Evolutionary conservation across 2,888 invertebrate species (phyloP).

Genomic region (Coelopa pilipes): DNA sequence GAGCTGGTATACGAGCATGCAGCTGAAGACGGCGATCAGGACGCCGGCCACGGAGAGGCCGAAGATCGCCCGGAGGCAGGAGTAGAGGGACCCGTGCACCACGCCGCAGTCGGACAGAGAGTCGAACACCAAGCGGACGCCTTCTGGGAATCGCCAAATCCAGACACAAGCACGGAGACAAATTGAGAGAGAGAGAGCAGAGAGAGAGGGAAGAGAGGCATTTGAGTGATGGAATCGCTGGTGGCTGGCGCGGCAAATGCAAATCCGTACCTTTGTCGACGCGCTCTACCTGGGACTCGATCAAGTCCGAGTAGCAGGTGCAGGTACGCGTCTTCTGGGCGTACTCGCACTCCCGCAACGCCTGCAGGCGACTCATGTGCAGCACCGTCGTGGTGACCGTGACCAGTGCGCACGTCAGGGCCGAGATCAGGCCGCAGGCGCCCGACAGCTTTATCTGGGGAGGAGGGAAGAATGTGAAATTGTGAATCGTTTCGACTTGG

Average conservation of each 20-base stretch:
- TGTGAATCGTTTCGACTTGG: not conserved
- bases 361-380: slow-evolving; percentile 90
- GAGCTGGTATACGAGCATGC: slow-evolving; percentile 91
- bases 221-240: not conserved
- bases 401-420: slow-evolving; percentile 86
- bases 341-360: slow-evolving; percentile 87
- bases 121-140: slow-evolving; percentile 84
- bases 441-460: slow-evolving; percentile 88
- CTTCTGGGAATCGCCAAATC: slow-evolving; percentile 67
- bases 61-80: slow-evolving; percentile 88
- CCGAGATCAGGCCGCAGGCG: slow-evolving; percentile 86
- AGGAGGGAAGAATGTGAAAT: not conserved
- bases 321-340: slow-evolving; percentile 81
- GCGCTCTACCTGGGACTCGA: slow-evolving; percentile 73
- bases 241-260: not conserved
- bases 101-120: slow-evolving; percentile 88
- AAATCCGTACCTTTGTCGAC: slow-evolving; percentile 61
- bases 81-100: slow-evolving; percentile 89
- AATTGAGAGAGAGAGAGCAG: not conserved
- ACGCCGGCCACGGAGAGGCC: slow-evolving; percentile 92
- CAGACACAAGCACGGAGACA: too few species aligned
- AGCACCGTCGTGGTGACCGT: slow-evolving; percentile 88
- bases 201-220: not conserved
- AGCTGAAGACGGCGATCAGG: slow-evolving; percentile 89
- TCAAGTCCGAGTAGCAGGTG: slow-evolving; percentile 80